Evolutionary conservation across 2,113 vertebrate genomes (phyloP), one percentile per base, ranked within the genome.

Genomic region (Nothoprocta pentlandii): DNA sequence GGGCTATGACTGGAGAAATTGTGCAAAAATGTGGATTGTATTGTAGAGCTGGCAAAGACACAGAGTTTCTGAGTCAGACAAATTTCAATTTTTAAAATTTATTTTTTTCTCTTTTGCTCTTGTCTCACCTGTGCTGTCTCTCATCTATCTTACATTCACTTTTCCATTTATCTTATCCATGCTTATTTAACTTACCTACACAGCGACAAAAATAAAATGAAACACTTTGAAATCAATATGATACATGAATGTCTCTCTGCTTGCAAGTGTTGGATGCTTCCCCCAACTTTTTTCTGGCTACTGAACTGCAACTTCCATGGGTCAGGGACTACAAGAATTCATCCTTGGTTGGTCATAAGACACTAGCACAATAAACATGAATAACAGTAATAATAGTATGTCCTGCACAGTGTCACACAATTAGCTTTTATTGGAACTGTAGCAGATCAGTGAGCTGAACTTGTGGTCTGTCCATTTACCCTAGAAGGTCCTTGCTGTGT

Each of bases 381-480:
- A 32, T 81, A 87, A 79, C 1, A 1, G 10, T 53, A 79, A 69
- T 26, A 34, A 75, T 64, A 74, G 75, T 62, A 79, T 74, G 75
- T 79, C 91, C 89, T 68, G 56, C 21, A 74, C 7, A n/a, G 69
- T 30, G 42, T 51, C 90, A 84, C 66, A 80, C 32, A 81, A 86
- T 86, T 90, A 93, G 7, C 74, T 90, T 86, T 66, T 89, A 80
- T 94, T 81, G 90, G 86, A 94, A 66, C 94, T 90, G 21, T n/a
- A 84, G 58, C 44, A 81, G 90, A 92, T 63, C 86, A 86, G 20
- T 42, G 69, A 87, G 71, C 53, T 1, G 3, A 76, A 89, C 19
- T 11, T 80, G 22, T 59, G 76, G 8, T 36, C 26, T 75, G 56
- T 32, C 11, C 34, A 12, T 54, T 93, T 92, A 51, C 6, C 90